Base-by-base conservation (phyloP, 2,888 invertebrate species). In the Pseudolycoriella hygida region DNA sequence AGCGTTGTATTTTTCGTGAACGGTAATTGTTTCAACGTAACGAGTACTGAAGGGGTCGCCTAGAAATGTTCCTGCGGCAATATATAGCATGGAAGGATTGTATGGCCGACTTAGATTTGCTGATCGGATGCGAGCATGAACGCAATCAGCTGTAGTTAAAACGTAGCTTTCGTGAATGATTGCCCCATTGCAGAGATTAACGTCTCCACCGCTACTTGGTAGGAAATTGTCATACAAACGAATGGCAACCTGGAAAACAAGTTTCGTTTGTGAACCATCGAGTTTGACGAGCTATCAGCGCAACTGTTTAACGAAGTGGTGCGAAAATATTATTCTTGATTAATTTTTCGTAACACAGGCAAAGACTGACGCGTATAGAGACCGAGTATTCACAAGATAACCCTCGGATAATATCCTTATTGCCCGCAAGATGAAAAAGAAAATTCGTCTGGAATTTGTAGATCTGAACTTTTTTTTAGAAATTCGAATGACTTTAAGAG, bases 121-220 rank as follows among this genome's bases (percentile, higher is more conserved):
- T 10, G 34, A 34, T 8, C 12, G 12, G 3, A 34, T 14, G 4
- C 15, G 34, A 20, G 52, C 48, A 45, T 52, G 48, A 5, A 54
- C 32, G 48, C 57, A 57, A 14, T 46, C 47, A 1, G 57, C 57
- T 12, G 56, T 50, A 3, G 57, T 56, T 17, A 56, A 19, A 20
- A 58, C 51, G 8, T 56, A 41, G 31, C 51, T 51, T 43, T 54
- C 55, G n/a, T 53, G 53, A 1, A 57, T 49, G 30, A 57, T 53
- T 4, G 43, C 49, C 12, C 56, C 57, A 46, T 55, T 56, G 40
- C 57, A 56, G 15, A 52, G 19, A 44, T 55, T 14, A 12, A 34
- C 5, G 11, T 14, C n/a, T 10, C 11, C 34, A 12, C n/a, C 11
- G 15, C 15, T 12, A 34, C 15, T 34, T 12, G 15, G 15, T 14